Base-by-base conservation (phyloP, 2,888 invertebrate species). In the Lepetodrilus schrolli region DNA sequence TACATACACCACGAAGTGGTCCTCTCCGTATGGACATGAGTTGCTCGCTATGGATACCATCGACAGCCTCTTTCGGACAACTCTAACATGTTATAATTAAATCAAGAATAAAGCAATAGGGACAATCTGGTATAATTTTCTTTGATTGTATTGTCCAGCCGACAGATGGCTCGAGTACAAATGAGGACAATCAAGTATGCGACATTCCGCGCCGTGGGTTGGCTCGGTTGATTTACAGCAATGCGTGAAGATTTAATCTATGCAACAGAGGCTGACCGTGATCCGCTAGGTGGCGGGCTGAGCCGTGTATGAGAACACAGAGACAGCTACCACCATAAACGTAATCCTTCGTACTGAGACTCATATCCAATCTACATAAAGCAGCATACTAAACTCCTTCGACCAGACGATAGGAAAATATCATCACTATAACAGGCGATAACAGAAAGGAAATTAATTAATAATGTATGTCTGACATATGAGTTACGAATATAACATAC, bases 141-240 rank as follows among this genome's bases (percentile, higher is more conserved):
- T 26, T 1, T 58, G 58, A 58, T 7, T 34, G 34, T 17, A 21
- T 13, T 30, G 17, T 17, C 30, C 58, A 13, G n/a, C 58, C 58
- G 58, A 58, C 58, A 58, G 58, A 58, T 58, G 58, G 58, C 34
- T 10, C 10, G 58, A 34, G 7, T 58, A 30, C 58, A 58, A 58
- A 58, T 17, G 34, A 58, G 58, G 58, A 30, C 58, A 58, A 58
- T 58, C 34, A 58, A 34, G 17, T 58, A 7, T 58, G 26, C 34
- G 26, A 58, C n/a, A 26, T 30, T 58, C 30, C 58, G 30, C 34
- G 10, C 58, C 58, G 30, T 58, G 34, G 17, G 51, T 30, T 34
- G 21, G 58, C 58, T 0, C 34, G 1, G 30, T 17, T 58, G 58
- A 26, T 58, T 58, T 58, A 58, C 4, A 30, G 30, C 34, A 58